Percentiles rank a stretch among this genome's conserved stretches.
phyloP scores from a whole-genome alignment of 2,113 vertebrate genomes.

The Nyctereutes procyonoides region DNA sequence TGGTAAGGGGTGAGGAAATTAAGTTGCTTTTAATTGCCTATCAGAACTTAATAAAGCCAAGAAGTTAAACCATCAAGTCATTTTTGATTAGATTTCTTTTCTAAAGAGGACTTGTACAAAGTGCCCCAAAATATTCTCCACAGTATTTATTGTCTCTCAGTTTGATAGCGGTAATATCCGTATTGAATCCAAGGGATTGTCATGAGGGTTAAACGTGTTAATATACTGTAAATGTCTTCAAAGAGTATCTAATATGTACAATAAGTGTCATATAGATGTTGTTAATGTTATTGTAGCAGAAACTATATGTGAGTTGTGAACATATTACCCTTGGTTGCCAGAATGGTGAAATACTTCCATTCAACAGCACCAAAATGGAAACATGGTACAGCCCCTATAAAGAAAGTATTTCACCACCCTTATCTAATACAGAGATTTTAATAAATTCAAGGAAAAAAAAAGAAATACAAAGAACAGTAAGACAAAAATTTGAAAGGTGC shows the following conservation, averaged over 20 bases:
- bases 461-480: neutral
- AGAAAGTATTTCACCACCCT: neutral
- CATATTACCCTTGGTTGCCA: neutral
- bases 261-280: neutral
- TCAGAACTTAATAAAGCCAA: slow-evolving; percentile 60
- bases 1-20: neutral
- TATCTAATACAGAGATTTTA: neutral
- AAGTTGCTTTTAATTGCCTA: slow-evolving; percentile 66
- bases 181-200: neutral
- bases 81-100: slow-evolving; percentile 30
- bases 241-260: neutral
- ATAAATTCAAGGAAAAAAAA: neutral
- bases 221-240: neutral
- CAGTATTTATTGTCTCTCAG: neutral
- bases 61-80: slow-evolving; percentile 49
- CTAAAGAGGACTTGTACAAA: neutral
- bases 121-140: neutral
- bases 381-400: neutral
- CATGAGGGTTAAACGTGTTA: neutral
- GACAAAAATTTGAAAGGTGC: neutral
- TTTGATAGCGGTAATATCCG: neutral
- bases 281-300: neutral
- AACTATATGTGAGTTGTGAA: neutral
- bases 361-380: neutral
- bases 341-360: neutral